phyloP scores from a whole-genome alignment of 2,888 invertebrate genomes.

The Callyntrura guangdongensis region DNA sequence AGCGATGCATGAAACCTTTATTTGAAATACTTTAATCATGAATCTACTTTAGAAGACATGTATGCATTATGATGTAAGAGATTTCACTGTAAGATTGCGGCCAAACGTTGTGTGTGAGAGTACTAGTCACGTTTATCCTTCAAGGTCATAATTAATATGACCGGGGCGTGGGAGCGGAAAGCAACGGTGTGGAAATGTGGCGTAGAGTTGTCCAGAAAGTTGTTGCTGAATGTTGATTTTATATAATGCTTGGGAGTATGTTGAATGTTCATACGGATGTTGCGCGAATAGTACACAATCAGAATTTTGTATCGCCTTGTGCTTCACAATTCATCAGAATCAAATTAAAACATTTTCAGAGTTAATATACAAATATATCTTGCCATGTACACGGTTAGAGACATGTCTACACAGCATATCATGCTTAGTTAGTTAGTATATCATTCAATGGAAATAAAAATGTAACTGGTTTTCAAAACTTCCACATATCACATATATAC shows the following conservation, averaged over 20 bases:
- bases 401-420: no score
- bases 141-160: conserved; percentile 72
- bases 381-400: no score
- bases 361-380: no score
- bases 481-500: no score
- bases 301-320: no score
- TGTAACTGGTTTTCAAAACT: not conserved
- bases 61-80: conserved; percentile 42
- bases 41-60: no score
- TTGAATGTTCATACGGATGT: not conserved
- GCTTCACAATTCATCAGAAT: no score
- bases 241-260: not conserved
- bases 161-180: conserved; percentile 76
- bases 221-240: conserved; percentile 63
- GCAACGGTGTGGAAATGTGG: conserved; percentile 69
- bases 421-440: not conserved
- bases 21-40: not conserved
- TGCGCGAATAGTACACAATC: not conserved
- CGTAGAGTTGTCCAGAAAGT: conserved; percentile 63
- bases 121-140: conserved; percentile 32
- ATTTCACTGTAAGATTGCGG: conserved; percentile 36
- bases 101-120: not conserved
- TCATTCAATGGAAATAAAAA: no score
- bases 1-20: no score
- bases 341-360: no score